phyloP scores from a whole-genome alignment of 2,797 vertebrate genomes.

The Helostoma temminkii region DNA sequence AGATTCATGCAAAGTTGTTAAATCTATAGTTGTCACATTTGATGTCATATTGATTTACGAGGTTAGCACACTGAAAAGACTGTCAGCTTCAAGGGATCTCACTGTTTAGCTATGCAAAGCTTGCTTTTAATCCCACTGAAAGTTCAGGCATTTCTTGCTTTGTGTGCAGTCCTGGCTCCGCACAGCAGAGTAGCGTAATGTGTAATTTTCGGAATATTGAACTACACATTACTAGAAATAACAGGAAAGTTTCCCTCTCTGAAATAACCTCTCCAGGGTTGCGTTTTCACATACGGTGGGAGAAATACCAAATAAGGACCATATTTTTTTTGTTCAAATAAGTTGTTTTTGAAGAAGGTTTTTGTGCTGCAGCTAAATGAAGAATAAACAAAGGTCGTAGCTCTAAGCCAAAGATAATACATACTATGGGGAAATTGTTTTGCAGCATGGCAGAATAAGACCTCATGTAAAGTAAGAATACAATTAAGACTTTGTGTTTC shows the following conservation, averaged over 20 bases:
- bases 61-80: conserved; percentile 70
- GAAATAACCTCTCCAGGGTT: conserved; percentile 50
- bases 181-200: conserved; percentile 73
- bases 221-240: conserved; percentile 75
- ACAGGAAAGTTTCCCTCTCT: conserved; percentile 66
- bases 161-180: conserved; percentile 76
- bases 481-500: conserved; percentile 39
- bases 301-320: conserved; percentile 36
- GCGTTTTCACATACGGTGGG: conserved; percentile 36
- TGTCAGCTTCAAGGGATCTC: conserved; percentile 75
- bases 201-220: conserved; percentile 82
- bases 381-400: conserved; percentile 44
- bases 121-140: conserved; percentile 81
- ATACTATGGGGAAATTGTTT: conserved; percentile 9
- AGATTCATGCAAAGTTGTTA: conserved; percentile 61
- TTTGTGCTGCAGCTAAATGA: conserved; percentile 35
- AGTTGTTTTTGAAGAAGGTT: conserved; percentile 28
- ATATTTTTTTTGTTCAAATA: conserved; percentile 50
- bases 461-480: conserved; percentile 13
- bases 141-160: conserved; percentile 77
- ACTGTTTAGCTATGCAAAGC: conserved; percentile 85
- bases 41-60: conserved; percentile 82
- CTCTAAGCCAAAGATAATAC: conserved; percentile 21
- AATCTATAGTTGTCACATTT: conserved; percentile 82
- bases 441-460: conserved; percentile 27